Evolutionary conservation across 2,888 invertebrate species (phyloP), one percentile per base, ranked within the genome.

Genomic region (Leistus spinibarbis): DNA sequence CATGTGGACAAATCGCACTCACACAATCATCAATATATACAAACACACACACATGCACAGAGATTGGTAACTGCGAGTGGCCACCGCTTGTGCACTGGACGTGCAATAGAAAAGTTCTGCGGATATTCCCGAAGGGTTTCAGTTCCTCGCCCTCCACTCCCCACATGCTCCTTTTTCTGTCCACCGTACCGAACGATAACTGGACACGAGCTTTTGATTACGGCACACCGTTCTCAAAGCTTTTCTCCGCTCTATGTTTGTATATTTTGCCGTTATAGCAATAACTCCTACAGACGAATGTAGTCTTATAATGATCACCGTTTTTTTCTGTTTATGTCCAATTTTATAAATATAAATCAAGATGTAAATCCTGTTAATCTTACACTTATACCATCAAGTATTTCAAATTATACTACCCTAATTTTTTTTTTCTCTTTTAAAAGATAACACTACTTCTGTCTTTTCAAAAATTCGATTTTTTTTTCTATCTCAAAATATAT

Each of bases 191-290:
- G 13, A 40, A 57, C 72, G 72, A 72, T 72, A 72, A 72, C 72
- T 72, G 65, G 72, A 72, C 72, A 72, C 66, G 72, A 72, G 72
- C 72, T 72, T 72, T 72, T 72, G 72, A 72, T 72, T 72, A 65
- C 72, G 54, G 22, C 69, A 54, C 65, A 57, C 71, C 22, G 16
- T 40, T 40, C 40, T 53, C 68, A 68, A 68, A 68, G 68, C 68
- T 70, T 70, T 70, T 40, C 40, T 40, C 40, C 40, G 40, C 40
- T 40, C 1, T 40, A 40, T 40, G 40, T 40, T 10, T 40, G 13
- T 40, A 13, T 40, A 40, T 40, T 40, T 40, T 40, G 7, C 13
- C 40, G 40, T 40, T 40, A 40, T 10, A 40, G 40, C 40, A 4
- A 40, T 10, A 7, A 40, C 40, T 40, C 3, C 40, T 7, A 7